Evolutionary conservation across 2,113 vertebrate species (phyloP).

Genomic region (Hippotragus niger): DNA sequence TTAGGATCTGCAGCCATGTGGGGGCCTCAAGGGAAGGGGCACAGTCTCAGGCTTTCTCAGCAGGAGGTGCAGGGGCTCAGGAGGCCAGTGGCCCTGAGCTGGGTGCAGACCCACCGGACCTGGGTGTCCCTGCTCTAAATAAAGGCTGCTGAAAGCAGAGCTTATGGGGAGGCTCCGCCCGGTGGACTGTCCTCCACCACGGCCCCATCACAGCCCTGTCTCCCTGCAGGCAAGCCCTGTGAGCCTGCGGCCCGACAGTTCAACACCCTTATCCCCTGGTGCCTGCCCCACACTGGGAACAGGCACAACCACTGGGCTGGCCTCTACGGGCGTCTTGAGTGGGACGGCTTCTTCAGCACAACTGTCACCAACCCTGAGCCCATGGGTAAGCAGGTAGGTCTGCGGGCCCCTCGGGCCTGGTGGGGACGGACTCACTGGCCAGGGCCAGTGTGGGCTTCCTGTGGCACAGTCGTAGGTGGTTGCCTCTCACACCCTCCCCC

Average conservation of each 20-base stretch:
- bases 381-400: conserved; percentile 96
- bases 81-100: not conserved
- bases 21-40: not conserved
- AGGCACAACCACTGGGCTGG: conserved; percentile 98
- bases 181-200: rapidly evolving
- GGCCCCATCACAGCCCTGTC: not conserved
- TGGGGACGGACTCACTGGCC: not conserved
- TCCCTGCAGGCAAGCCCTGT: conserved; percentile 85
- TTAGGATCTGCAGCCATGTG: rapidly evolving
- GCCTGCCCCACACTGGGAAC: conserved; percentile 96
- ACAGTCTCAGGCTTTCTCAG: not conserved
- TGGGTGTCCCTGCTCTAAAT: not conserved
- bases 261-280: conserved; percentile 97
- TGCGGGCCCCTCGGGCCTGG: not conserved
- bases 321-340: conserved; percentile 94
- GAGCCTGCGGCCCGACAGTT: conserved; percentile 94
- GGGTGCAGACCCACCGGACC: not conserved
- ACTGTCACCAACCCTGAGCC: conserved; percentile 98
- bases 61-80: rapidly evolving
- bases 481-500: not conserved
- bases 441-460: not conserved
- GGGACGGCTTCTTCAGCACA: conserved; percentile 98
- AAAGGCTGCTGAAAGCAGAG: not conserved
- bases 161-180: rapidly evolving
- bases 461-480: not conserved